These are phyloP conservation scores for Ptychodera flava DNA, from an alignment of 35 echinoderm and acorn worm genomes.

Conservation along the genomic window DNA sequence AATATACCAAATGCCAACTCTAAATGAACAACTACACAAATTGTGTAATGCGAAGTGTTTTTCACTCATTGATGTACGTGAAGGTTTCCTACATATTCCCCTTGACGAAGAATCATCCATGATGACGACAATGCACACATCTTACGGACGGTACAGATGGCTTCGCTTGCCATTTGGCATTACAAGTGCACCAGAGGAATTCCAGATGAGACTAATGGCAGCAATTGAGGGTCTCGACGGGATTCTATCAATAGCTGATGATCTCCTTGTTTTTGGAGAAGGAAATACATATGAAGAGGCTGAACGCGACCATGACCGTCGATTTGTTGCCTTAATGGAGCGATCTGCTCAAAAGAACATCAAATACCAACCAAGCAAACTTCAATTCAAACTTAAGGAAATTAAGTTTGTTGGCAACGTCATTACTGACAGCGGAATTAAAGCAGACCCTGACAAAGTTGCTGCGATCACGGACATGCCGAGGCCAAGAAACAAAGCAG, in stretches of 20 bases:
- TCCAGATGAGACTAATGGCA: not conserved
- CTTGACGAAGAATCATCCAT: too few species aligned
- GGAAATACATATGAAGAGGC: not conserved
- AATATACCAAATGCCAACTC: conserved; percentile 30
- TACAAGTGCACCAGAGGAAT: not conserved
- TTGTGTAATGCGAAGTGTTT: conserved; percentile 37
- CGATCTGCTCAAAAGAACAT: not conserved
- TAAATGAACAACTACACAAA: conserved; percentile 19
- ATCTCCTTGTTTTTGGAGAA: not conserved
- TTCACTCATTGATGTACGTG: conserved; percentile 28
- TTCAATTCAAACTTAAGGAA: not conserved
- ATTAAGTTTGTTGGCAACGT: not conserved
- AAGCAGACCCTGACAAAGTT: not conserved
- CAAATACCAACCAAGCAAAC: not conserved
- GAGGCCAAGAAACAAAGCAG: not conserved
- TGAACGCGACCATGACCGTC: not conserved
- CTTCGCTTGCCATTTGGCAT: not conserved
- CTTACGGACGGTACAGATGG: not conserved
- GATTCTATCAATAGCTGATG: not conserved
- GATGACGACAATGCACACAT: conserved; percentile 56
- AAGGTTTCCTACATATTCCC: conserved; percentile 34
- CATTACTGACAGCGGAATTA: conserved; percentile 28
- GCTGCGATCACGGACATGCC: not conserved
- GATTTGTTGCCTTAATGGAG: not conserved
- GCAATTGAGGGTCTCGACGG: too few species aligned